A percentile compares a stretch with the other conserved stretches of the same genome.
These are phyloP conservation scores for Nemoura dubitans DNA, from an alignment of 2,888 invertebrate species.

Conservation along the genomic window DNA sequence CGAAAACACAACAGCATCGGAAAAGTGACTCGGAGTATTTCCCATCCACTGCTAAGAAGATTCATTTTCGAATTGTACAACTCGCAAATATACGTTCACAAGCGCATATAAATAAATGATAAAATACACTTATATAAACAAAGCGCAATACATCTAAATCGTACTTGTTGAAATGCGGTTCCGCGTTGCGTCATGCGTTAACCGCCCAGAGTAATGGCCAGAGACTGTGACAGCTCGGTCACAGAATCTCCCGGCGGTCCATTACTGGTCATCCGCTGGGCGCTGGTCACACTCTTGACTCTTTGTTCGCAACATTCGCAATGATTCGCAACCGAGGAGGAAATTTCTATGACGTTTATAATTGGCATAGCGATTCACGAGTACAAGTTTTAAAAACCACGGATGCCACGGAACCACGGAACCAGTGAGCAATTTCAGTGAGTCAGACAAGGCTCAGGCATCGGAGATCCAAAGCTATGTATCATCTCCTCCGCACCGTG, in stretches of 20 bases:
- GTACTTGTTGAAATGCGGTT: neutral
- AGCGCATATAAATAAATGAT: neutral
- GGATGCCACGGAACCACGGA: too few species aligned
- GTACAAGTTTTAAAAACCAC: neutral
- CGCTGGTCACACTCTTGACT: neutral
- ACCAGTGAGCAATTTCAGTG: neutral
- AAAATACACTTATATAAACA: too few species aligned
- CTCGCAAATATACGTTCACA: neutral
- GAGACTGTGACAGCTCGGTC: neutral
- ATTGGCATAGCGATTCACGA: neutral
- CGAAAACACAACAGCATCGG: neutral
- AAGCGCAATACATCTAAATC: neutral
- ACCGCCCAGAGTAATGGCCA: neutral
- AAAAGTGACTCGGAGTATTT: neutral
- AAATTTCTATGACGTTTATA: neutral
- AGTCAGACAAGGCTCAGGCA: constrained; percentile 7
- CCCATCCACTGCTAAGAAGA: neutral
- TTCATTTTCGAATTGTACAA: neutral
- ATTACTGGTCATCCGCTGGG: neutral
- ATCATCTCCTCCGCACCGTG: constrained; percentile 29
- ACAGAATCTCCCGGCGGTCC: neutral
- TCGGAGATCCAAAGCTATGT: constrained; percentile 40
- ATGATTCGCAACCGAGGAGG: neutral
- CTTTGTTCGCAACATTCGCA: neutral
- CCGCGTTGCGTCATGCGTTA: neutral